Percentiles rank a stretch among this genome's conserved stretches.
phyloP scores from a whole-genome alignment of 2,888 invertebrate genomes.

The Catocala sponsa region DNA sequence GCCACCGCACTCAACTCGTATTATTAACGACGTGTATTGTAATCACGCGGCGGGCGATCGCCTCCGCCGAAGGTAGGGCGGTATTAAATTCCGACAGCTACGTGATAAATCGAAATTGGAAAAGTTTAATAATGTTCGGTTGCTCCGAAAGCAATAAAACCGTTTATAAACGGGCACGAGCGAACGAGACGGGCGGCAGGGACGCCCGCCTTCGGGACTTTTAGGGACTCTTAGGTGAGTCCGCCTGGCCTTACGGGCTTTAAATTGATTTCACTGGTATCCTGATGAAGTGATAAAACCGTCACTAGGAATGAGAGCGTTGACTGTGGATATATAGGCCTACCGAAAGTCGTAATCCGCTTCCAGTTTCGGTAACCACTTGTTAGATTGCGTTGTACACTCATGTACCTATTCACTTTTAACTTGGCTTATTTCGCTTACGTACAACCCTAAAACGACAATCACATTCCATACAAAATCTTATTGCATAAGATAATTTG shows the following conservation, averaged over 20 bases:
- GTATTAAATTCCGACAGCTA: constrained; percentile 89
- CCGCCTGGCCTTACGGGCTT: constrained; percentile 75
- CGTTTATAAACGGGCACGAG: constrained; percentile 88
- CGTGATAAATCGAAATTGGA: constrained; percentile 89
- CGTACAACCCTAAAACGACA: constrained; percentile 58
- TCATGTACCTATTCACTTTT: constrained; percentile 13
- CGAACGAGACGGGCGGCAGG: constrained; percentile 86
- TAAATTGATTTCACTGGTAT: constrained; percentile 83
- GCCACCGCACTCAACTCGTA: constrained; percentile 73
- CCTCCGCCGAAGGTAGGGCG: constrained; percentile 88
- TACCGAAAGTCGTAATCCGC: constrained; percentile 27
- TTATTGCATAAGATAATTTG: constrained; percentile 65
- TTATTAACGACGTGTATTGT: constrained; percentile 88
- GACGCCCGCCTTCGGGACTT: constrained; percentile 85
- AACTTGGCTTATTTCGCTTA: constrained; percentile 13
- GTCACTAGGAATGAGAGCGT: constrained; percentile 59
- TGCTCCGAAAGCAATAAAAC: constrained; percentile 89
- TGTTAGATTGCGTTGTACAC: constrained; percentile 32
- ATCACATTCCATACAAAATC: constrained; percentile 64
- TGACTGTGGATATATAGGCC: constrained; percentile 45
- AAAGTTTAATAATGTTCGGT: constrained; percentile 89
- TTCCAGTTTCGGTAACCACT: constrained; percentile 35
- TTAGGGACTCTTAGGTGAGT: constrained; percentile 85
- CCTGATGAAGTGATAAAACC: constrained; percentile 82
- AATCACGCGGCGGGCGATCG: constrained; percentile 88